These are phyloP conservation scores for Phaenicophaeus curvirostris DNA, from an alignment of 2,797 vertebrate genomes.

Conservation along the genomic window DNA sequence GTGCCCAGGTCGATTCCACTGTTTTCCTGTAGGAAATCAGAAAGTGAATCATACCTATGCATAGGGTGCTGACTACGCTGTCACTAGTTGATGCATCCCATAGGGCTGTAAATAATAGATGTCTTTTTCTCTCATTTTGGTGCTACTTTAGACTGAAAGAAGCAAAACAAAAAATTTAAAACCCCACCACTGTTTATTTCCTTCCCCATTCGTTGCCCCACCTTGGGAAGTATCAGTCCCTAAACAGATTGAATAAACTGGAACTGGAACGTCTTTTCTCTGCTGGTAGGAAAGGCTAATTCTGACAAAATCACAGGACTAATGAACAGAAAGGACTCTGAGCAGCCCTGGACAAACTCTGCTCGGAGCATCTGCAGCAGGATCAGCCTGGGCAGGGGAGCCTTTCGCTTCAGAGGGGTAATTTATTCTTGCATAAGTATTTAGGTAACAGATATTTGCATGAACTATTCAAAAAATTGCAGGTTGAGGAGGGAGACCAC, in stretches of 20 bases:
- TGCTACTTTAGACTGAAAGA: neutral
- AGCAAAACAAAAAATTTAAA: neutral
- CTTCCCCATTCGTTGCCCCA: neutral
- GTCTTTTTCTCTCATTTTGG: neutral
- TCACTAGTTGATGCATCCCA: neutral
- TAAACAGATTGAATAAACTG: neutral
- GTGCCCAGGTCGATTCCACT: fast-evolving
- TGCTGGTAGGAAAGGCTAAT: neutral
- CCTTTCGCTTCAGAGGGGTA: neutral
- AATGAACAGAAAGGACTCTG: fast-evolving
- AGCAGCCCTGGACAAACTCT: neutral
- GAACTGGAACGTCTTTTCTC: neutral
- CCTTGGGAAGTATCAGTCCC: neutral
- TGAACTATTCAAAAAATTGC: neutral
- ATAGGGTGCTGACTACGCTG: neutral
- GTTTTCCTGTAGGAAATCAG: fast-evolving
- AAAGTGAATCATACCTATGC: fast-evolving
- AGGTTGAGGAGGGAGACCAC: neutral
- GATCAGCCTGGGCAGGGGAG: fast-evolving
- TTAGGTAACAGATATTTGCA: neutral
- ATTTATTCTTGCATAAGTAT: too few species aligned
- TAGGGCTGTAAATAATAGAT: fast-evolving
- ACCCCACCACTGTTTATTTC: neutral
- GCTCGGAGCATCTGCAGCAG: neutral
- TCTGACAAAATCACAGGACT: fast-evolving